Evolutionary conservation across 2,888 invertebrate species (phyloP), one percentile per base, ranked within the genome.

Genomic region (Cataglyphis altisquamis): DNA sequence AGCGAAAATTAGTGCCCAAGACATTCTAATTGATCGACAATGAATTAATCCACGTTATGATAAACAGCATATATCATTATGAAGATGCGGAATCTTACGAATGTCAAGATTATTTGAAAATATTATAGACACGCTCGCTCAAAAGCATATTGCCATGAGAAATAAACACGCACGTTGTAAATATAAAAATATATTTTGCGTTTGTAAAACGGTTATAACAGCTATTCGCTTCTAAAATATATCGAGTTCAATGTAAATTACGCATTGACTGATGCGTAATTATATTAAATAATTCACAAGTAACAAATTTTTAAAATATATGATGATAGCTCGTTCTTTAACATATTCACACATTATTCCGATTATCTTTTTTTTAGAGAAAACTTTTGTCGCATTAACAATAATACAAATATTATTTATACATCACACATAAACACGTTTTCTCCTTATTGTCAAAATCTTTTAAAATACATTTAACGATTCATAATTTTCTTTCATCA

Each of bases 151-250:
- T 32, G 12, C 36, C 15, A 25, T 48, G 32, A 36, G 36, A 72
- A 77, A 74, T 70, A 48, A n/a, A 55, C 12, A 62, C 25, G 15
- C 21, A 52, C 10, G 32, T 77, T 84, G 64, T 86, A 89, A 89
- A 86, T 91, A 90, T 86, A 92, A 92, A 91, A 91, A 91, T 91
- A 90, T 91, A 92, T 88, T 91, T 90, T 21, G 67, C 6, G 55
- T 32, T 82, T 68, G 63, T 74, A 67, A 75, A 77, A 73, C 62
- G 48, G 21, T 83, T 72, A 78, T 77, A 75, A 57, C 39, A 84
- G 75, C 48, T 45, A 77, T 82, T 55, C 64, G 45, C 68, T 39
- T 48, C 9, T 60, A 12, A 48, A 64, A 64, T 36, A 62, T 62
- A 57, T 80, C 21, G 18, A 60, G 36, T 84, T 4, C 18, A 41